phyloP scores from a whole-genome alignment of 2,113 vertebrate genomes.

The Nesoenas mayeri region DNA sequence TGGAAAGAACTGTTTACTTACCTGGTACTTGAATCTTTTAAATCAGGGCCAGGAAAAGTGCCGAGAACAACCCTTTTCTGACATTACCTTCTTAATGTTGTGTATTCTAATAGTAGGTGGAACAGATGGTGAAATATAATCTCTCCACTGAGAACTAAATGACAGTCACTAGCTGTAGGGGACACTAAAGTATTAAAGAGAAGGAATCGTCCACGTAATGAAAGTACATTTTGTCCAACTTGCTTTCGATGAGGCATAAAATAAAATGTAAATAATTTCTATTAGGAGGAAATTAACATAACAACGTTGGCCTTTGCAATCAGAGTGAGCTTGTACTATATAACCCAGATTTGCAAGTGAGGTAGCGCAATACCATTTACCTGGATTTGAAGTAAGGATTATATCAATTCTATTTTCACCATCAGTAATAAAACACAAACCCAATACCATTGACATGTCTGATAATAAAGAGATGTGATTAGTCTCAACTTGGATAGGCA shows the following conservation, averaged over 20 bases:
- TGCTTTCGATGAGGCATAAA: slow-evolving; percentile 44
- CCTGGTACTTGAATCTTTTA: not conserved
- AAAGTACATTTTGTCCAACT: slow-evolving; percentile 42
- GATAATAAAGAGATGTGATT: slow-evolving; percentile 8
- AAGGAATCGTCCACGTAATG: slow-evolving; percentile 34
- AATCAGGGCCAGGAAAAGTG: not conserved
- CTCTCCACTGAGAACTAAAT: not conserved
- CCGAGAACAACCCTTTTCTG: slow-evolving; percentile 21
- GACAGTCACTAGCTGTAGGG: not conserved
- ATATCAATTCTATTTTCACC: slow-evolving; percentile 35
- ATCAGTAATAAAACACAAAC: slow-evolving; percentile 30
- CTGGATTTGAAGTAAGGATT: slow-evolving; percentile 38
- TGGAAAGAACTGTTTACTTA: not conserved
- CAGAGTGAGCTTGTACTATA: not conserved
- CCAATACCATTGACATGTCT: slow-evolving; percentile 12
- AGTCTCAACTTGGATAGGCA: slow-evolving; percentile 23
- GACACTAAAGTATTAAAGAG: slow-evolving; percentile 41
- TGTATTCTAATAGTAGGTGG: not conserved
- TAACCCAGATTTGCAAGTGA: slow-evolving; percentile 16
- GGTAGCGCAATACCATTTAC: not conserved
- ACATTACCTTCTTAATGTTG: slow-evolving; percentile 11
- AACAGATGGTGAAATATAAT: slow-evolving; percentile 38
- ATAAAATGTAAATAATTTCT: slow-evolving; percentile 70
- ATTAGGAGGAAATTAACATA: slow-evolving; percentile 47
- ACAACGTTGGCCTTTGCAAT: slow-evolving; percentile 16